These are phyloP conservation scores for Cantharis lateralis DNA, from an alignment of 2,888 invertebrate genomes.

Conservation along the genomic window DNA sequence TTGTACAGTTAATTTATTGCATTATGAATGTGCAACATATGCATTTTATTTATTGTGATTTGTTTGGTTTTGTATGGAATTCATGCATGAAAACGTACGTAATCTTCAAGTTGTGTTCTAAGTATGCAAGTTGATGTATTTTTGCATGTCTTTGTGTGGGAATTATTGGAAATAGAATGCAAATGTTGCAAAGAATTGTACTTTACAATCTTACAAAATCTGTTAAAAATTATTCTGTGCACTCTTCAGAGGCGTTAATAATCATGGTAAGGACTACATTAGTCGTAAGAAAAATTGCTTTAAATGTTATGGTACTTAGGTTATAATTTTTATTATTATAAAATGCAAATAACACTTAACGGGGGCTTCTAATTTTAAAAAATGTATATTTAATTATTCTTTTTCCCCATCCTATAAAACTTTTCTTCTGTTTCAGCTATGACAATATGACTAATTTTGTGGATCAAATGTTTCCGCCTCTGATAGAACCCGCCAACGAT, in stretches of 20 bases:
- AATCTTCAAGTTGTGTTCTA: not conserved
- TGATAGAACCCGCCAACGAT: conserved; percentile 68
- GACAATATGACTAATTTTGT: conserved; percentile 92
- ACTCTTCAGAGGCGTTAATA: not conserved
- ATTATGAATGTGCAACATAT: not conserved
- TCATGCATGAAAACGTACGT: not conserved
- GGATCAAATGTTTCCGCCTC: conserved; percentile 93
- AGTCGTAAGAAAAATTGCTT: not conserved
- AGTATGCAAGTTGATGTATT: not conserved
- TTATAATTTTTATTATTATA: not conserved
- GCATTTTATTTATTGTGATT: conserved; percentile 3
- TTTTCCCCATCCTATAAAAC: not conserved
- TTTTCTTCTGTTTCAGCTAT: conserved; percentile 71
- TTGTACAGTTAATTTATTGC: not conserved
- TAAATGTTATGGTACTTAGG: not conserved
- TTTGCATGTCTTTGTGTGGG: not conserved
- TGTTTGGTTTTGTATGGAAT: not conserved
- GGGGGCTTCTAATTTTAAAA: conserved; percentile 7
- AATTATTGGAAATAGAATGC: not conserved
- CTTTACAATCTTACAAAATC: not conserved
- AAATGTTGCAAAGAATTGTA: conserved; percentile 5
- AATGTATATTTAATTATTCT: conserved; percentile 16
- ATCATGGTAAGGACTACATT: not conserved
- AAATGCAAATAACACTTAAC: conserved; percentile 4
- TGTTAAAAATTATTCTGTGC: not conserved